Conservation (phyloP, 2,888 invertebrate species). For the Sturmia bella region DNA sequence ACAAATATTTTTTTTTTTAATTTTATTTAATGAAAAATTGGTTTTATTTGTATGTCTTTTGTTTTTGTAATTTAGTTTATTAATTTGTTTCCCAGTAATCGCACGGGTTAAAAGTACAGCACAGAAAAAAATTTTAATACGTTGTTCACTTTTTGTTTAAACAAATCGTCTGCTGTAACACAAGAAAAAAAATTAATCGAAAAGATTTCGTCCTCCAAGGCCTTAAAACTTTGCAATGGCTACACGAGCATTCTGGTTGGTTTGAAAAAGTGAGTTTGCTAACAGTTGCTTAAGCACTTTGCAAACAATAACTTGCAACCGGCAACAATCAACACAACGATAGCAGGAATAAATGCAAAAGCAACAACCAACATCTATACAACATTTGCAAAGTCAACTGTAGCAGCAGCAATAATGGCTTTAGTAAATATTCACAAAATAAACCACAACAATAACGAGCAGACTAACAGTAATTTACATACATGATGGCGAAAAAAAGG, state of each 20-base stretch:
- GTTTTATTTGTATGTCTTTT: no score
- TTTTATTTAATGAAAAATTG: no score
- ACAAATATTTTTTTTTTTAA: no score
- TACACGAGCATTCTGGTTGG: conserved; percentile 13
- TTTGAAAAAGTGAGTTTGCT: conserved; percentile 61
- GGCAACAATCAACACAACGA: conserved; percentile 46
- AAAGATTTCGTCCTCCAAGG: conserved; percentile 29
- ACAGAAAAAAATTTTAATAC: no score
- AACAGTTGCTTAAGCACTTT: conserved; percentile 68
- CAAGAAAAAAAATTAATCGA: conserved; percentile 7
- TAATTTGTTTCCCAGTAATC: no score
- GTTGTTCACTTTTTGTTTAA: no score
- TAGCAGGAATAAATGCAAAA: conserved; percentile 2
- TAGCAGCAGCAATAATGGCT: conserved; percentile 51
- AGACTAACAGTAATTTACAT: conserved; percentile 69
- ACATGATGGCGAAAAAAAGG: conserved; percentile 59
- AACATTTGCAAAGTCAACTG: background rate
- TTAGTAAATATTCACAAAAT: conserved; percentile 63
- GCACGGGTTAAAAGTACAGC: no score
- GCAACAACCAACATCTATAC: background rate
- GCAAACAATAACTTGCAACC: conserved; percentile 65
- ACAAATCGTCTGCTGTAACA: background rate
- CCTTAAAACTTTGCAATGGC: conserved; percentile 4
- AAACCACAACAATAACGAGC: conserved; percentile 68
- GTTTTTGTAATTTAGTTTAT: no score